phyloP scores from a whole-genome alignment of 2,888 invertebrate genomes.

The Ramazzottius varieornatus region DNA sequence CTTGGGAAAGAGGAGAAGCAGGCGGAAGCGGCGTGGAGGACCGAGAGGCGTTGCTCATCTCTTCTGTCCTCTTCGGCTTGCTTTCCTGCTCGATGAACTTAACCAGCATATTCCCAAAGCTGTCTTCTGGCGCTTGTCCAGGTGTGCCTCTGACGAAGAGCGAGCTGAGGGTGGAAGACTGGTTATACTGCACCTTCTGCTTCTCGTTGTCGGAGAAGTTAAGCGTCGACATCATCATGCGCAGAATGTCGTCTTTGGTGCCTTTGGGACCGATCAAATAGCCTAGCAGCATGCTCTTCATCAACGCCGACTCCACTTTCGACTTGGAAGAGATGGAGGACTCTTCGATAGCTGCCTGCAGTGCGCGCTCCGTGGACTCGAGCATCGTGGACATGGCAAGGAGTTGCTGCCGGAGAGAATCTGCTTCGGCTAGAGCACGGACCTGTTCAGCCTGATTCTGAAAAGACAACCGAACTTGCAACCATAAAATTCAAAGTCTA shows the following conservation, averaged over 20 bases:
- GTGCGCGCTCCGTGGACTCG: no score
- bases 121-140: not conserved
- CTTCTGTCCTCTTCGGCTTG: not conserved
- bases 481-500: no score
- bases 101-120: not conserved
- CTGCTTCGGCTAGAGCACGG: no score
- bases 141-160: not conserved
- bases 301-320: not conserved
- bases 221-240: not conserved
- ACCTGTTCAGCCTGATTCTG: no score
- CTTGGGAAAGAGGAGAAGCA: no score
- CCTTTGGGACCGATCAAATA: not conserved
- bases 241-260: not conserved
- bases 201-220: not conserved
- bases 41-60: not conserved
- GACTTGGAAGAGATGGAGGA: no score
- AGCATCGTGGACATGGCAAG: no score
- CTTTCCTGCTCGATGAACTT: not conserved
- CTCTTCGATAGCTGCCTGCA: no score
- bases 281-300: not conserved
- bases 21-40: no score
- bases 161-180: not conserved
- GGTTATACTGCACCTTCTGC: not conserved
- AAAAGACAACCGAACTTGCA: no score
- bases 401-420: no score